phyloP scores from a whole-genome alignment of 2,888 invertebrate species.

The Phortica magna region DNA sequence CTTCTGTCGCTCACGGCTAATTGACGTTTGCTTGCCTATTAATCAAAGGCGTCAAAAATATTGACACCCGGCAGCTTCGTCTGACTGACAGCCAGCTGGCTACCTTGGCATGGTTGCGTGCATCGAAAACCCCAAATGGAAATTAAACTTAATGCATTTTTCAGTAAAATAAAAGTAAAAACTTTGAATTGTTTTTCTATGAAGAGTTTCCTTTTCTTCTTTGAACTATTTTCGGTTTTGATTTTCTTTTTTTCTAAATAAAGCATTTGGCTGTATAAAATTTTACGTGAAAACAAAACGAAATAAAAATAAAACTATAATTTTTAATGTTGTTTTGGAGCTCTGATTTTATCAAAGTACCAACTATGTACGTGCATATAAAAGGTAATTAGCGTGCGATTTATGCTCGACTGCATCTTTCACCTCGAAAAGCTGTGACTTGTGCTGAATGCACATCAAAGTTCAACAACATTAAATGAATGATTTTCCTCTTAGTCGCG shows the following conservation, averaged over 20 bases:
- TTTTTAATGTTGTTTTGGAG: background rate
- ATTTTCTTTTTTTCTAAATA: background rate
- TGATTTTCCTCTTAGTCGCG: background rate
- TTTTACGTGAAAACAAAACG: background rate
- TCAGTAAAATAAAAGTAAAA: no score
- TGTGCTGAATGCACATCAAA: background rate
- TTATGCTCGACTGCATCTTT: conserved; percentile 8
- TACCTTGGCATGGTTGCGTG: background rate
- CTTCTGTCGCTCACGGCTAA: background rate
- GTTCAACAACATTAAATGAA: conserved; percentile 3
- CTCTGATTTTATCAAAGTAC: background rate
- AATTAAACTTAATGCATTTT: no score
- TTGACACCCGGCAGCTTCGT: background rate
- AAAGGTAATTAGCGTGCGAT: conserved; percentile 15
- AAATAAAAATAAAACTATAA: background rate
- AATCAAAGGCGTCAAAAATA: conserved; percentile 1
- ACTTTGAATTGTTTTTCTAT: no score
- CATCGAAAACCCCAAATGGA: background rate
- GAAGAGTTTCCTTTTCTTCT: no score
- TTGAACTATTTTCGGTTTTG: background rate
- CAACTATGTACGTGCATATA: conserved; percentile 1
- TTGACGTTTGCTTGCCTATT: background rate
- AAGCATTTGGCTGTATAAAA: no score
- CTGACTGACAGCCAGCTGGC: no score
- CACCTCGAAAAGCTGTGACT: background rate